A percentile compares a stretch with the other conserved stretches of the same genome.
Evolutionary conservation across 2,888 invertebrate species (phyloP).

Genomic region (Phoronis australis): DNA sequence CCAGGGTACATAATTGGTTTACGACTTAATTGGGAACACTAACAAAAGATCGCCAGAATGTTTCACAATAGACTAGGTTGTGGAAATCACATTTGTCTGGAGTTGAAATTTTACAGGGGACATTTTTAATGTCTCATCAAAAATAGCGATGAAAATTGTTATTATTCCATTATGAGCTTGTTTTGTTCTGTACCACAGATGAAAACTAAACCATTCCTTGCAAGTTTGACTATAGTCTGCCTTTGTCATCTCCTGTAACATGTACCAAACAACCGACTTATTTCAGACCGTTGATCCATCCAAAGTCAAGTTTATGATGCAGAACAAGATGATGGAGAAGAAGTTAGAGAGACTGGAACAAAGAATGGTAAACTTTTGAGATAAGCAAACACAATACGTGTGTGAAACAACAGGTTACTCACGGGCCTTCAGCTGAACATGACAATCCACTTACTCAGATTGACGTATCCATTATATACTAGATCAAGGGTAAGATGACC

Average conservation of each 20-base stretch:
- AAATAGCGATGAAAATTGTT: no score
- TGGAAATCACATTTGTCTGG: no score
- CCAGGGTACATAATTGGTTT: no score
- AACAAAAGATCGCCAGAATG: no score
- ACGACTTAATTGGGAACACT: no score
- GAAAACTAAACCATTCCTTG: not conserved
- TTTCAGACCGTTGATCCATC: slow-evolving; percentile 52
- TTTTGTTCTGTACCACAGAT: not conserved
- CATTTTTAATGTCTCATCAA: no score
- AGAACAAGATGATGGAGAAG: slow-evolving; percentile 53
- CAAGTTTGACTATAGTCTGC: not conserved
- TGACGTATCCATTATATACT: not conserved
- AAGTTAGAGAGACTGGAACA: slow-evolving; percentile 52
- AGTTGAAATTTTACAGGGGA: no score
- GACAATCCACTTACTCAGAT: not conserved
- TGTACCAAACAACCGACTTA: not conserved
- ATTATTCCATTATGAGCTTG: no score
- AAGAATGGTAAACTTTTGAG: slow-evolving; percentile 44
- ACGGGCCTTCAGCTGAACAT: not conserved
- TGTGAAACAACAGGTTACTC: not conserved
- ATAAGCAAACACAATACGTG: not conserved
- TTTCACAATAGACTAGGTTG: no score
- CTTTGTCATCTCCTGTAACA: not conserved
- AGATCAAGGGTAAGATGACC: no score
- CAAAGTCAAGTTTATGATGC: slow-evolving; percentile 54